Conservation (phyloP, 53 echinoderm and acorn worm genomes). For the Luidia sarsii region DNA sequence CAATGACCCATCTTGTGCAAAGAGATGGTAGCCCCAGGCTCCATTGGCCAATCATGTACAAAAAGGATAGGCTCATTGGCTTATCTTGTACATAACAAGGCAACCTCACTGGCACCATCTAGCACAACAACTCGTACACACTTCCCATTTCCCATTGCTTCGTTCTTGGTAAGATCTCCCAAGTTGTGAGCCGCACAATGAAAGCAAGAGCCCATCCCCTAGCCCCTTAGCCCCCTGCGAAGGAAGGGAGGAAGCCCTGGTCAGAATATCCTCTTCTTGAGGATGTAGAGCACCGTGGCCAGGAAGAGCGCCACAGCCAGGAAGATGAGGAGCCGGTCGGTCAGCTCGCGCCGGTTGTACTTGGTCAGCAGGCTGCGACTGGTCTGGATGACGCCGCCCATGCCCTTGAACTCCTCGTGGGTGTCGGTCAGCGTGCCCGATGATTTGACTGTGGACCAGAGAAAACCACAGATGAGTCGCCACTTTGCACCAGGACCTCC, state of each 20-base stretch:
- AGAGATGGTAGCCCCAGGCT: too few relatives aligned
- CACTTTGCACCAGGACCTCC: too few relatives aligned
- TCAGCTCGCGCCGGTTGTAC: constrained; percentile 91
- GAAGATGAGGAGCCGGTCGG: constrained; percentile 92
- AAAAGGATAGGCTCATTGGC: too few relatives aligned
- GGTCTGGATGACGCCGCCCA: constrained; percentile 92
- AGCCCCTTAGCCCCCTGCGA: background rate
- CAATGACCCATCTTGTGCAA: too few relatives aligned
- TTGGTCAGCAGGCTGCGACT: constrained; percentile 95
- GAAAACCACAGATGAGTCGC: too few relatives aligned
- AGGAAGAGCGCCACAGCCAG: constrained; percentile 92
- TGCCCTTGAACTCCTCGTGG: constrained; percentile 95
- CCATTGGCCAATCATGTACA: too few relatives aligned
- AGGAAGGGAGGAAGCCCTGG: too few relatives aligned
- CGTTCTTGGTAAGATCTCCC: background rate
- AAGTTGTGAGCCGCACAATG: background rate
- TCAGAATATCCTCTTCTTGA: constrained; percentile 98
- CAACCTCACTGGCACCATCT: too few relatives aligned
- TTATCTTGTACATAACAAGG: too few relatives aligned
- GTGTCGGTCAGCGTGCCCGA: constrained; percentile 75
- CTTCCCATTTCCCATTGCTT: background rate
- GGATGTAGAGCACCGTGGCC: constrained; percentile 88
- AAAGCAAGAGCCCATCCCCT: background rate
- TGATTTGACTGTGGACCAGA: constrained; percentile 73
- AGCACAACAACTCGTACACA: background rate